Base-by-base conservation (phyloP, 2,113 vertebrate species). In the Bufo gargarizans region DNA sequence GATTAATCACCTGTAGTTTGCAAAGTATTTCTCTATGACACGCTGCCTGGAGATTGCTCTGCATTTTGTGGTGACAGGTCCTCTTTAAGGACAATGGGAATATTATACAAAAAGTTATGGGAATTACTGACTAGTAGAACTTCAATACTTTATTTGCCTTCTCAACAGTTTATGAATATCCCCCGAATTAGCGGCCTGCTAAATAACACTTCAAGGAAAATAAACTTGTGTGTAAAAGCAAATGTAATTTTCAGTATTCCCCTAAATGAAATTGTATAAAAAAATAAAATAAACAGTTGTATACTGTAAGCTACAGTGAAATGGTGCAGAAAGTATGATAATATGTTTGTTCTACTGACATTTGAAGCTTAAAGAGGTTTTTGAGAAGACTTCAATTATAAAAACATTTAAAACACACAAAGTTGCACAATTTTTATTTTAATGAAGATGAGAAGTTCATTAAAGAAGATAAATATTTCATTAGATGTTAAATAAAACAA, bases 401-500 rank as follows among this genome's bases (percentile, higher is more conserved):
- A 95, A 94, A 95, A 95, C 95, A 95, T 95, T 96, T 96, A 95
- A 96, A 96, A 95, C 95, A 96, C 95, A 96, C 95, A 97, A 98
- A 97, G 95, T 97, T 96, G 92, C 93, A 94, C 95, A 97, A 98
- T 97, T 99, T 97, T 97, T 96, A 97, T 98, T 99, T 96, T 97
- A 98, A 98, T 98, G 96, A 95, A 99, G 96, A 99, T 97, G 97
- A 99, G 98, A 98, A 99, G 97, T 99, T 99, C 96, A 99, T 99
- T 99, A 98, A 97, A 97, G 95, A 97, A 96, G 96, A 99, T 99
- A 98, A 99, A 99, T 99, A 99, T 99, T 99, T 99, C 97, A 99
- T 99, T 97, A 98, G 97, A 98, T 99, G 96, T 97, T 98, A 98
- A 99, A 99, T 99, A 99, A 99, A 99, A 99, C 97, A 99, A 98